Percentiles rank a stretch among this genome's conserved stretches.
Conservation (phyloP, 2,888 invertebrate genomes). For the Orthonevra nobilis region DNA sequence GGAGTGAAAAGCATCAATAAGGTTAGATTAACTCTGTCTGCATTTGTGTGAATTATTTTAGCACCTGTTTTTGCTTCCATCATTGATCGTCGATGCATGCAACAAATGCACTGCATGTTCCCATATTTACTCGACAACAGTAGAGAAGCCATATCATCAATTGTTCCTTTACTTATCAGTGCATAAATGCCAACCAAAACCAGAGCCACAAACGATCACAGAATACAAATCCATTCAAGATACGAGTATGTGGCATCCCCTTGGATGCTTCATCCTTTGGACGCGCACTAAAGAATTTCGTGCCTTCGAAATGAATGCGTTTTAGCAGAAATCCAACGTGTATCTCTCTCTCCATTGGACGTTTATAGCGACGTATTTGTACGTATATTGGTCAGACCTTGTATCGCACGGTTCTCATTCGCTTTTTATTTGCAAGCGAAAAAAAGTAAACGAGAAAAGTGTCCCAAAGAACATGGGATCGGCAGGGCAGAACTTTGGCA, state of each 20-base stretch:
- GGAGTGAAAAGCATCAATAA: no score
- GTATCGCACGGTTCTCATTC: slow-evolving; percentile 47
- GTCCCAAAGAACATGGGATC: slow-evolving; percentile 14
- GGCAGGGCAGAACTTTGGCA: slow-evolving; percentile 42
- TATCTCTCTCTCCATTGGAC: slow-evolving; percentile 48
- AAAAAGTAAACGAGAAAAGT: slow-evolving; percentile 28
- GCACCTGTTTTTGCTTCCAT: slow-evolving; percentile 53
- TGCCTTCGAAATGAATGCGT: slow-evolving; percentile 77
- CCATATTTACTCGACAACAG: slow-evolving; percentile 43
- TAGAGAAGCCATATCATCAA: slow-evolving; percentile 43
- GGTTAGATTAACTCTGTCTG: no score
- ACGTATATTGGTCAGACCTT: slow-evolving; percentile 21
- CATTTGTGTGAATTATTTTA: slow-evolving; percentile 47
- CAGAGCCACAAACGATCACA: slow-evolving; percentile 9
- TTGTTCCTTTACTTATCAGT: slow-evolving; percentile 62
- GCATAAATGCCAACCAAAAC: slow-evolving; percentile 44
- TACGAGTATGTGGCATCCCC: slow-evolving; percentile 54
- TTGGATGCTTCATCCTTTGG: slow-evolving; percentile 30
- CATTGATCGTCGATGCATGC: slow-evolving; percentile 7
- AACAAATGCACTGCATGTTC: slow-evolving; percentile 64
- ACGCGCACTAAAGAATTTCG: slow-evolving; percentile 76
- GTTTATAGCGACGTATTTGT: slow-evolving; percentile 24
- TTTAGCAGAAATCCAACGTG: slow-evolving; percentile 68
- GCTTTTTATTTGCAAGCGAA: slow-evolving; percentile 57
- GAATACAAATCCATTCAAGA: slow-evolving; percentile 65